A percentile compares a stretch with the other conserved stretches of the same genome.
Conservation (phyloP, 2,797 vertebrate genomes). For the Calcarius lapponicus region DNA sequence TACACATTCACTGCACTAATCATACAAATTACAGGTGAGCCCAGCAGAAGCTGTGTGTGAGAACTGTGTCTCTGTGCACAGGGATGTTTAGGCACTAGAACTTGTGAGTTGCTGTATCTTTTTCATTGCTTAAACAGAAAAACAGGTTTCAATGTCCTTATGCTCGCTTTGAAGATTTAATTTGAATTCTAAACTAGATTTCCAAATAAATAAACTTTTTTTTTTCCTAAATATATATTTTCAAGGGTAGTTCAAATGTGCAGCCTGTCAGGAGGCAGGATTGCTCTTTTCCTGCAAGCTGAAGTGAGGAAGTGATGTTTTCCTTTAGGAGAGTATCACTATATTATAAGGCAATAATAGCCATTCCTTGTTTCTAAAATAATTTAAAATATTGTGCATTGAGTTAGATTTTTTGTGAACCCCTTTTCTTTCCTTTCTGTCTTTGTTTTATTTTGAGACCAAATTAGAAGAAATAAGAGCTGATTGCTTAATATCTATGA, state of each 20-base stretch:
- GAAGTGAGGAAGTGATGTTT: background rate
- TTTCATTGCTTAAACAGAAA: background rate
- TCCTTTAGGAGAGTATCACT: background rate
- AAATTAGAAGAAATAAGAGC: background rate
- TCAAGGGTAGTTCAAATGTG: background rate
- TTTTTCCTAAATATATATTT: background rate
- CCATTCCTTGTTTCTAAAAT: background rate
- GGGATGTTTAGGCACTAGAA: background rate
- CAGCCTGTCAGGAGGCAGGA: background rate
- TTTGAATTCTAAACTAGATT: background rate
- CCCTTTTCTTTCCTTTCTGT: background rate
- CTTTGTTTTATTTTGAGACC: background rate
- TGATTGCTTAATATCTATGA: background rate
- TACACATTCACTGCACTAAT: background rate
- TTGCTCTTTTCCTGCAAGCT: background rate
- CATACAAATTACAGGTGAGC: background rate
- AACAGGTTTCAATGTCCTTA: background rate
- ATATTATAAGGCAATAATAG: background rate
- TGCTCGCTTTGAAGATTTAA: background rate
- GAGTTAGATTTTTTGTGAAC: background rate
- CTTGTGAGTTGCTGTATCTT: background rate
- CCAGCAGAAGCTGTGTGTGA: background rate
- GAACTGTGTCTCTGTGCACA: background rate
- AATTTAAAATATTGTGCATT: background rate
- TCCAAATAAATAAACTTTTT: background rate